Evolutionary conservation across 2,888 invertebrate genomes (phyloP), one percentile per base, ranked within the genome.

Genomic region (Blera fallax): DNA sequence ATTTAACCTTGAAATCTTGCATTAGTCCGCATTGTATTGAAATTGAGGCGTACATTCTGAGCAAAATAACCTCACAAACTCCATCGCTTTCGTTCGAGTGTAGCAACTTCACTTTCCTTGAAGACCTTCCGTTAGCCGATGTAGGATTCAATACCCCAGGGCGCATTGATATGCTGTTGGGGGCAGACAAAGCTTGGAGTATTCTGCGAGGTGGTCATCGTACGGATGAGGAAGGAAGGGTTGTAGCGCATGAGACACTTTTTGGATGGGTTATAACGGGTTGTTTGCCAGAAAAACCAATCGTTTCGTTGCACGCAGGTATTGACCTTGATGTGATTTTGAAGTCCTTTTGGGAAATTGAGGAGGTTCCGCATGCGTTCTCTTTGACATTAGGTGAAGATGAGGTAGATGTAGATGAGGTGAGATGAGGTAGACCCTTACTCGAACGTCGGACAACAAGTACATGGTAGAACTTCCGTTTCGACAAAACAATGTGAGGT

Each of bases 181-280:
- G 50, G 6, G 34, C 60, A 4, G 29, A 72, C 18, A 60, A 50
- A 10, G 60, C 60, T 2, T 60, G 72, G 34, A 58, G 32, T 16
- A 60, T 58, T 48, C 32, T 72, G 6, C 34, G 10, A n/a, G n/a
- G 58, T 16, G 70, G 70, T 24, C 48, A 10, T 32, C 58, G 58
- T 4, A 34, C 10, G 1, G 58, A 48, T 60, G 7, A n/a, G n/a
- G n/a, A n/a, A n/a, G n/a, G n/a, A n/a, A n/a, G n/a, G n/a, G n/a
- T n/a, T n/a, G n/a, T n/a, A n/a, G n/a, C n/a, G n/a, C n/a, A n/a
- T n/a, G n/a, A n/a, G n/a, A n/a, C n/a, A n/a, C n/a, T n/a, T n/a
- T n/a, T n/a, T n/a, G n/a, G n/a, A n/a, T n/a, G n/a, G n/a, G n/a
- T n/a, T n/a, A n/a, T 24, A 1, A 16, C 7, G n/a, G 1, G 37